These are phyloP conservation scores for Cancer borealis DNA, from an alignment of 2,888 invertebrate genomes.

Conservation along the genomic window DNA sequence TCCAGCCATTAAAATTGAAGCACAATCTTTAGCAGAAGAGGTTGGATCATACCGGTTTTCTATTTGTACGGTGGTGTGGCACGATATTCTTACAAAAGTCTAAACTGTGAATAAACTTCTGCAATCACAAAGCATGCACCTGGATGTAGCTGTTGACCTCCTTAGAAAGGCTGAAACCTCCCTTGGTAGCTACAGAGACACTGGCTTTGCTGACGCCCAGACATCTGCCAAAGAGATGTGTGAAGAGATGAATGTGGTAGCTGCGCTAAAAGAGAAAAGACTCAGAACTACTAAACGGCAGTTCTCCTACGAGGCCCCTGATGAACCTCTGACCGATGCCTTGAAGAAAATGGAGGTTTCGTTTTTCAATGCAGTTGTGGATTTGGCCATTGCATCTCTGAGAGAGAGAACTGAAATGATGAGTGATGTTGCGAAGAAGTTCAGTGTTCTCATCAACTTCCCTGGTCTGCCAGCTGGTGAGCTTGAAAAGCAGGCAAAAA, in stretches of 20 bases:
- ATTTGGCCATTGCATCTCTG: background rate
- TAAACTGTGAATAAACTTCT: conserved; percentile 52
- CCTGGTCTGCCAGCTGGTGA: conserved; percentile 29
- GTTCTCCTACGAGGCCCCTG: conserved; percentile 54
- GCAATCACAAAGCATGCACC: conserved; percentile 58
- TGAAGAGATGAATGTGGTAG: conserved; percentile 52
- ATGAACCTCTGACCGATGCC: conserved; percentile 43
- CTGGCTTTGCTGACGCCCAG: conserved; percentile 53
- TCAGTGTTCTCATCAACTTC: background rate
- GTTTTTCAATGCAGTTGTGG: no score
- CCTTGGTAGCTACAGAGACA: conserved; percentile 31
- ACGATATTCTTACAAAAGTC: conserved; percentile 50
- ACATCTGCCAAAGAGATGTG: conserved; percentile 41
- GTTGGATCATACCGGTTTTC: no score
- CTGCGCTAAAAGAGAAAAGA: background rate
- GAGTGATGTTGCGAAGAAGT: no score
- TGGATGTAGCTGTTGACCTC: conserved; percentile 54
- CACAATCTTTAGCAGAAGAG: conserved; percentile 26
- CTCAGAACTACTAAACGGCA: conserved; percentile 52
- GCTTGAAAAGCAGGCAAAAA: conserved; percentile 37
- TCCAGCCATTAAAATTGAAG: conserved; percentile 24
- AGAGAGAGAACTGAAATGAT: conserved; percentile 9
- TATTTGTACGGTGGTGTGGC: conserved; percentile 56
- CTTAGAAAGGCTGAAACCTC: conserved; percentile 37
- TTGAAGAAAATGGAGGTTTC: no score